phyloP scores from a whole-genome alignment of 2,113 vertebrate genomes.

The Lates calcarifer region DNA sequence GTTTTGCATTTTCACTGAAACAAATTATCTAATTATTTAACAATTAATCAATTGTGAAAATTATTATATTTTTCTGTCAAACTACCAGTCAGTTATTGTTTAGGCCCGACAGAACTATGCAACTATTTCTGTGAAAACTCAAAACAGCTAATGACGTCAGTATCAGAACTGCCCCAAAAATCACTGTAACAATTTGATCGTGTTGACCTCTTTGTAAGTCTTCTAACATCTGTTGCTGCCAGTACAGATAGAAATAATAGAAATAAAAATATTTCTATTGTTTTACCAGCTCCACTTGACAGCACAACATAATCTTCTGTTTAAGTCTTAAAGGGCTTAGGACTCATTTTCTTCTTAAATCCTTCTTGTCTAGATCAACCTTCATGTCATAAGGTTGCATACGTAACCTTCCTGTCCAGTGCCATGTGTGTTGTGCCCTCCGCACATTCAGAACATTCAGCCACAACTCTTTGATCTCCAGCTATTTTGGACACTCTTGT shows the following conservation, averaged over 20 bases:
- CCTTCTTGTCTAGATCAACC: slow-evolving; percentile 15
- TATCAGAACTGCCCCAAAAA: neutral
- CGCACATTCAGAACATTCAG: slow-evolving; percentile 57
- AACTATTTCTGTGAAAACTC: neutral
- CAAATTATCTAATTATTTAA: neutral
- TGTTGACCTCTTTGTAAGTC: neutral
- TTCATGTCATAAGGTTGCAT: slow-evolving; percentile 25
- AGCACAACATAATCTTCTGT: neutral
- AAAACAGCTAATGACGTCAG: slow-evolving; percentile 3
- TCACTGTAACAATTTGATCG: neutral
- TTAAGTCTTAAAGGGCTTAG: neutral
- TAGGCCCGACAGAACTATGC: neutral
- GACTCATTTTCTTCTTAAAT: slow-evolving; percentile 23
- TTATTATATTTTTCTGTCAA: neutral
- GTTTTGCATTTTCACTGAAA: too few relatives aligned
- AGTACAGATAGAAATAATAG: slow-evolving; percentile 11
- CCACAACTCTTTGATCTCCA: slow-evolving; percentile 65
- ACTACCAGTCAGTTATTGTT: neutral
- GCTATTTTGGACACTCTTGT: slow-evolving; percentile 65
- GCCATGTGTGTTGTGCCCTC: slow-evolving; percentile 34
- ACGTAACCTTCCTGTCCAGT: slow-evolving; percentile 22
- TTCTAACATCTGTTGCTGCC: slow-evolving; percentile 13
- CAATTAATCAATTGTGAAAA: neutral
- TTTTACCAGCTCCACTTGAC: neutral
- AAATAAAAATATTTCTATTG: neutral